Base-by-base conservation (phyloP, 2,888 invertebrate species). In the Lasioglossum villosulum region DNA sequence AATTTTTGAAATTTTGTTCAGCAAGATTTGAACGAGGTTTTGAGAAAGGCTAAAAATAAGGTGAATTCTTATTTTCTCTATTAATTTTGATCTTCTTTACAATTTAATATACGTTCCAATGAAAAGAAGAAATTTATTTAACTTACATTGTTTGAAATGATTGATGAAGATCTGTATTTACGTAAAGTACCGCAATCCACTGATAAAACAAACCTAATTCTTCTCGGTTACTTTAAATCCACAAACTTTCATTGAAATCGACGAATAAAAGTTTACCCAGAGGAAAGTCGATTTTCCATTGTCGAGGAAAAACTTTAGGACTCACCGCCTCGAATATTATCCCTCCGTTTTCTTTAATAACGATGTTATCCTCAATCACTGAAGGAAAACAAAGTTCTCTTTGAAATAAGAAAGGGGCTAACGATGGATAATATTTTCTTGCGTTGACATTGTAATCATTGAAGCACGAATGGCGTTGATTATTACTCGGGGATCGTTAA, bases 221-320 rank as follows among this genome's bases (percentile, higher is more conserved):
- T 27, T 27, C 59, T 59, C 27, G 8, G 27, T n/a, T 27, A 5
- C 27, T 27, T 27, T 59, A 59, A 59, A 27, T 4, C 14, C 59
- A 27, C 27, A n/a, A 59, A 0, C 3, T 27, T 27, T 12, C 27
- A 27, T 27, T 59, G 59, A 59, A 27, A 14, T 4, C 59, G 59
- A 4, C 8, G 27, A 59, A 27, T 27, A 27, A 59, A 59, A 27
- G 59, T n/a, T 27, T 14, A 27, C 27, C 59, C 27, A n/a, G 59
- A 12, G 8, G n/a, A 68, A 70, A 63, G 63, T 82, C 74, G 56
- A 77, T 85, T 79, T 74, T 74, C 79, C 79, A n/a, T 78, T 82
- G 82, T 78, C 74, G 39, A 27, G 48, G 48, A 37, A 70, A 80
- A 80, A 45, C 27, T 68, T 68, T 56, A 42, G 37, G 30, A 66